phyloP scores from a whole-genome alignment of 2,888 invertebrate species.

The Patella depressa region DNA sequence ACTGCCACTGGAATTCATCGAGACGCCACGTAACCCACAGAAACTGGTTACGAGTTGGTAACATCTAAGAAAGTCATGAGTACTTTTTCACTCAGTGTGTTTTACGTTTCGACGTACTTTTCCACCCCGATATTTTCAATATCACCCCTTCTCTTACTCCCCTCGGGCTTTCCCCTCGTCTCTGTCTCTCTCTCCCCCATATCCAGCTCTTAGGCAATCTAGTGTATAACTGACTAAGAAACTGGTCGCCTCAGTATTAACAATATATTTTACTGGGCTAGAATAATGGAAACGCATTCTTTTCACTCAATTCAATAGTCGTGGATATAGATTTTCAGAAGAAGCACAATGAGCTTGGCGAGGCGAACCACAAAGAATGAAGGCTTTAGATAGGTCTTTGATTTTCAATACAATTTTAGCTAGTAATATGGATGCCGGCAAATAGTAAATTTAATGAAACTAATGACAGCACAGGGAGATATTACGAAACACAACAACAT shows the following conservation, averaged over 20 bases:
- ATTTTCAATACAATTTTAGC: background rate
- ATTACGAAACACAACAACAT: too few species aligned
- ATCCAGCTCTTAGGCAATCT: background rate
- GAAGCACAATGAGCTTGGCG: background rate
- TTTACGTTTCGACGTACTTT: too few species aligned
- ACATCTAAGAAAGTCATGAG: too few species aligned
- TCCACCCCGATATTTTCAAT: too few species aligned
- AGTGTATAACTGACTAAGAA: background rate
- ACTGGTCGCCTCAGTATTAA: background rate
- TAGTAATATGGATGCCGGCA: background rate
- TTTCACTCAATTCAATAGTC: conserved; percentile 2
- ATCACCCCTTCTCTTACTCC: too few species aligned
- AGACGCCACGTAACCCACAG: too few species aligned
- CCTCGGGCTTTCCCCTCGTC: too few species aligned
- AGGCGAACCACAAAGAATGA: background rate
- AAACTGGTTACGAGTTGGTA: too few species aligned
- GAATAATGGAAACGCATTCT: conserved; percentile 10
- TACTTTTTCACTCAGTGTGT: too few species aligned
- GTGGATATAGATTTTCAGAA: background rate
- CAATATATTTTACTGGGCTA: conserved; percentile 3
- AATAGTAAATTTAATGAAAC: conserved; percentile 9
- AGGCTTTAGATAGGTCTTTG: background rate
- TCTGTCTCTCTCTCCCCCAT: too few species aligned
- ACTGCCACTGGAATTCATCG: too few species aligned
- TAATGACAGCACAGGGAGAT: background rate